Base-by-base conservation (phyloP, 2,797 vertebrate species). In the Emys orbicularis region DNA sequence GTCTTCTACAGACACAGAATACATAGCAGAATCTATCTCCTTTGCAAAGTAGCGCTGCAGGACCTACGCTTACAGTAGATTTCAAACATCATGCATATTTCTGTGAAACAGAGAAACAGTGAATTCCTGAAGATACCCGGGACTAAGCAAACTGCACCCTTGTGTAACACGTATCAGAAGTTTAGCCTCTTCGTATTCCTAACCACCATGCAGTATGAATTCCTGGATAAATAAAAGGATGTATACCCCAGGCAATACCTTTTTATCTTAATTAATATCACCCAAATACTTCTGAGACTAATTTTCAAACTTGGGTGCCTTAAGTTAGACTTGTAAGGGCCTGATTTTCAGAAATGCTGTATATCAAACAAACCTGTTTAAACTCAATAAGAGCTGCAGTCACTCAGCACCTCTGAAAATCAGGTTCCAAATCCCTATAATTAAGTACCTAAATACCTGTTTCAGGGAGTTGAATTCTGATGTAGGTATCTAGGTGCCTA, bases 241-340 rank as follows among this genome's bases (percentile, higher is more conserved):
- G 0, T 2, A 29, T 29, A 47, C 11, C 37, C 29, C 2, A 84
- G 25, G 81, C 92, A 88, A 74, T 59, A 0, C 25, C 37, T 47
- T 72, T 76, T 76, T 59, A 41, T 47, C 83, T 87, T 97, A 95
- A 96, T 96, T 95, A 95, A 93, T 96, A 96, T 94, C 79, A 97
- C 90, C 47, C 79, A 92, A 95, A 83, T 82, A 87, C 50, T 97
- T 93, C 31, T 83, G 72, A 21, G 47, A 57, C 12, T 85, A n/a
- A 54, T 93, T 94, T 94, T 90, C 72, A n/a, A 13, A 90, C 3
- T 2, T 0, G 3, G 19, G 7, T 16, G 89, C 49, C 5, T 76
- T 53, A 50, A 25, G 41, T 79, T 85, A 85, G 5, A 1, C 13
- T 1, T 29, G 10, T 29, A 79, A 29, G 44, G 5, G 86, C 10